Percentiles rank a stretch among this genome's conserved stretches.
phyloP scores from a whole-genome alignment of 2,888 invertebrate genomes.

The Scaptomyza parva region DNA sequence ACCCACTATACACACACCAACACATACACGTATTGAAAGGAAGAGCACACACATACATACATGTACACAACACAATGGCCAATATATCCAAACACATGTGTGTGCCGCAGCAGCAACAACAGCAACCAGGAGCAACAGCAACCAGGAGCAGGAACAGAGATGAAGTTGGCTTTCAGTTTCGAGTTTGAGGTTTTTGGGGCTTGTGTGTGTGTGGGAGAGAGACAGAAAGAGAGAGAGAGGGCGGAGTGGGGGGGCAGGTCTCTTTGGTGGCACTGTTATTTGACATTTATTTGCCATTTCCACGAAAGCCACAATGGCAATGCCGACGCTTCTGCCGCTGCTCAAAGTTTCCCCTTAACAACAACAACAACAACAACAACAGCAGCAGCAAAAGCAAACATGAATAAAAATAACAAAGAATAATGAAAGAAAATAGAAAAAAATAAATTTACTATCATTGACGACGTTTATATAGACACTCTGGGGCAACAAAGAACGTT shows the following conservation, averaged over 20 bases:
- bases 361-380: too few relatives aligned
- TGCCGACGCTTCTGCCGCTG: constrained; percentile 6
- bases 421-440: background rate
- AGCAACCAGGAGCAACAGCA: too few relatives aligned
- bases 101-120: constrained; percentile 14
- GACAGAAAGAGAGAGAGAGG: background rate
- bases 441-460: background rate
- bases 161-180: background rate
- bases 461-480: constrained; percentile 2
- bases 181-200: background rate
- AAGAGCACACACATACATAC: constrained; percentile 34
- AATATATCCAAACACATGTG: constrained; percentile 56
- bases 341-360: constrained; percentile 8
- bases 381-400: constrained; percentile 18
- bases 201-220: constrained; percentile 16
- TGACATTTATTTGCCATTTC: constrained; percentile 81
- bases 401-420: constrained; percentile 13
- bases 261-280: constrained; percentile 66
- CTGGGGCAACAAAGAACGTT: background rate
- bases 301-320: constrained; percentile 38
- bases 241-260: too few relatives aligned
- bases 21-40: constrained; percentile 25
- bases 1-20: constrained; percentile 25
- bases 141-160: background rate
- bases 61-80: constrained; percentile 64